Conservation (phyloP, 2,888 invertebrate genomes). For the Ormyrus labotus region DNA sequence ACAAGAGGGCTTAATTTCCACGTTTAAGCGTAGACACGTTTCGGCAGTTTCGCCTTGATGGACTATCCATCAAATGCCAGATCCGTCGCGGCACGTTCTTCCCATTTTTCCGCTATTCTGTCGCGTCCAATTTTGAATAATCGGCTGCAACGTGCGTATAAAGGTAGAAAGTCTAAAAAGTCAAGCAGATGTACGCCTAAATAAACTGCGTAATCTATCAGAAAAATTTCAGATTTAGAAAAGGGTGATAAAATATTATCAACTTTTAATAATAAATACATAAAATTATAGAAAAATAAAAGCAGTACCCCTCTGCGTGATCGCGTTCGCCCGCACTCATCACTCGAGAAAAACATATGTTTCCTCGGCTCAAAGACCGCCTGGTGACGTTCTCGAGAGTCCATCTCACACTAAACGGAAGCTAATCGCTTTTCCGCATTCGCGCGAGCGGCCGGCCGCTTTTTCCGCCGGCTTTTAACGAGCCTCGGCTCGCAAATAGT, state of each 20-base stretch:
- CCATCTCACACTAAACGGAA: not conserved
- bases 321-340: not conserved
- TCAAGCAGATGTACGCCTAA: not conserved
- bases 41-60: not conserved
- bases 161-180: not conserved
- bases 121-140: not conserved
- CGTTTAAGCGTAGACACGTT: conserved; percentile 30
- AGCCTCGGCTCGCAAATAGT: conserved; percentile 8
- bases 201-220: too few species aligned
- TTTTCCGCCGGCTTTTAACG: not conserved
- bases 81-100: conserved; percentile 26
- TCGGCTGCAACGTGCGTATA: conserved; percentile 29
- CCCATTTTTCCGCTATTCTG: not conserved
- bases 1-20: conserved; percentile 16
- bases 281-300: too few species aligned
- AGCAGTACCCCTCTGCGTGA: too few species aligned
- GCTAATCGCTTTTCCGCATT: conserved; percentile 47
- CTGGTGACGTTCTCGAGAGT: conserved; percentile 31
- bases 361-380: conserved; percentile 11
- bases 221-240: too few species aligned
- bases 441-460: conserved; percentile 2
- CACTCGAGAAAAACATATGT: too few species aligned
- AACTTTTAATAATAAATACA: too few species aligned
- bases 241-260: too few species aligned
- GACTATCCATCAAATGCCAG: conserved; percentile 10